Conservation (phyloP, 2,113 vertebrate genomes). For the Melanerpes formicivorus region DNA sequence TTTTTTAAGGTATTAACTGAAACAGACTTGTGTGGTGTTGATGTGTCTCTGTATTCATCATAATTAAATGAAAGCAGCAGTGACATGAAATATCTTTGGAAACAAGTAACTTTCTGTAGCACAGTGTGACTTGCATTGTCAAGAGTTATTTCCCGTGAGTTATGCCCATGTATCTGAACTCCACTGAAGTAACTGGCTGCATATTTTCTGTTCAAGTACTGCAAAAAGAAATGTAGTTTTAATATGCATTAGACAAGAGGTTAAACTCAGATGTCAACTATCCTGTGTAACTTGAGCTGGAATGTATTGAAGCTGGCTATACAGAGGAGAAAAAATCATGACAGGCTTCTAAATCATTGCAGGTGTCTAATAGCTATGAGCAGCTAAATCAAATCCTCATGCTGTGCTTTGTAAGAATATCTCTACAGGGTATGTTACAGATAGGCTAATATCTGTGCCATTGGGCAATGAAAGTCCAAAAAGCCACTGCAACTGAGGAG, state of each 20-base stretch:
- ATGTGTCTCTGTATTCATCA: neutral
- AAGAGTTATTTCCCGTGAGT: neutral
- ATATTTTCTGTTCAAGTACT: neutral
- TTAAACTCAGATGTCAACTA: neutral
- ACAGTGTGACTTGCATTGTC: neutral
- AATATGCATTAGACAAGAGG: neutral
- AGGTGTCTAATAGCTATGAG: neutral
- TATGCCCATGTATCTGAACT: neutral
- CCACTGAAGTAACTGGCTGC: neutral
- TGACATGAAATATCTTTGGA: neutral
- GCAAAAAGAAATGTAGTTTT: neutral
- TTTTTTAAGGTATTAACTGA: neutral
- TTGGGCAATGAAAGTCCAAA: neutral
- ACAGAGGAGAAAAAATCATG: neutral
- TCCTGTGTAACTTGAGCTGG: neutral
- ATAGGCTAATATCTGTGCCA: neutral
- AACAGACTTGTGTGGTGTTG: slow-evolving; percentile 1
- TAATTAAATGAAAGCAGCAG: slow-evolving; percentile 57
- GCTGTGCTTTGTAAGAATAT: neutral
- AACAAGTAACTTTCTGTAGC: neutral
- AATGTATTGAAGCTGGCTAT: neutral
- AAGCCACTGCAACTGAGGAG: neutral
- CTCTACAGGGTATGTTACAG: neutral
- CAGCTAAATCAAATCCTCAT: neutral
- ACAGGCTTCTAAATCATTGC: neutral